Conservation (phyloP, 2,888 invertebrate genomes). For the Thumatha senex region DNA sequence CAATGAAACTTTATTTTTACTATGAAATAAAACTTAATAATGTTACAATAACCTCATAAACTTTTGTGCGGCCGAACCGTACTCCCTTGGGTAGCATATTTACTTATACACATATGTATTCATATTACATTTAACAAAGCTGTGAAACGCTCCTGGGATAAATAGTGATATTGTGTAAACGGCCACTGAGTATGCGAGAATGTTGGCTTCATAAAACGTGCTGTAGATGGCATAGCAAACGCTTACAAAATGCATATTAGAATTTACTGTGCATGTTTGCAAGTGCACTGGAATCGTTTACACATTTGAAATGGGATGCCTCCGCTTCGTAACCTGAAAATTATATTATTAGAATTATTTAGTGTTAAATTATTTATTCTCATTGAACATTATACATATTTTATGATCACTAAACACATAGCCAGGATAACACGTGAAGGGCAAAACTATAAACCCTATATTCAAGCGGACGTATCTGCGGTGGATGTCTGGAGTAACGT, state of each 20-base stretch:
- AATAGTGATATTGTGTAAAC: slow-evolving; percentile 30
- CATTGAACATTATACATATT: too few relatives aligned
- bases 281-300: background rate
- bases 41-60: too few relatives aligned
- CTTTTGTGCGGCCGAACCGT: slow-evolving; percentile 38
- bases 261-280: background rate
- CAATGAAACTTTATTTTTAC: too few relatives aligned
- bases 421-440: too few relatives aligned
- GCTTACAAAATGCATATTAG: background rate
- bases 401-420: background rate
- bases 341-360: background rate
- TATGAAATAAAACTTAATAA: slow-evolving; percentile 21
- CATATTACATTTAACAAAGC: slow-evolving; percentile 30
- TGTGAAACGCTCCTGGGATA: slow-evolving; percentile 29
- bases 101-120: slow-evolving; percentile 33
- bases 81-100: slow-evolving; percentile 27
- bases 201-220: slow-evolving; percentile 13
- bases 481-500: too few relatives aligned
- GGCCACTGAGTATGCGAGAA: background rate
- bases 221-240: background rate
- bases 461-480: too few relatives aligned
- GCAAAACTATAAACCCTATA: too few relatives aligned
- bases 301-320: background rate
- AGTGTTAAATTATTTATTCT: background rate
- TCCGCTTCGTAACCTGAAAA: too few relatives aligned